A percentile compares a stretch with the other conserved stretches of the same genome.
Conservation (phyloP, 2,797 vertebrate species). For the Corythornis leucogaster region DNA sequence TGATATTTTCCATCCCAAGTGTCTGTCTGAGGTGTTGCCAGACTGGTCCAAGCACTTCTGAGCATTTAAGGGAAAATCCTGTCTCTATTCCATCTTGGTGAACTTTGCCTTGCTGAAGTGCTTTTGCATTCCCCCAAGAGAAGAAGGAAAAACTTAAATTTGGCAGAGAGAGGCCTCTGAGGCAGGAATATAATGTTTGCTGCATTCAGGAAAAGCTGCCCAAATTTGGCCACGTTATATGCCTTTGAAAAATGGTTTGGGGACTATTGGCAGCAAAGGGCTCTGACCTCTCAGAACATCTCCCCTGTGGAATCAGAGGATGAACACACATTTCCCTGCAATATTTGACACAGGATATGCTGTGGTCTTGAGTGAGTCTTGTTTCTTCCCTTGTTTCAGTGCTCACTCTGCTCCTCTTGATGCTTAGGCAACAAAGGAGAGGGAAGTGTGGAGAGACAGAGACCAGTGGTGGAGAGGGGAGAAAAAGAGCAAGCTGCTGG, state of each 20-base stretch:
- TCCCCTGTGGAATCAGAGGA: neutral
- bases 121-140: neutral
- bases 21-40: neutral
- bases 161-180: neutral
- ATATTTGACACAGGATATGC: neutral
- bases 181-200: neutral
- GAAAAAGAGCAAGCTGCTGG: neutral
- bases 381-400: neutral
- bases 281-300: rapidly evolving
- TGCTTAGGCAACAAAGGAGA: neutral
- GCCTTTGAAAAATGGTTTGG: neutral
- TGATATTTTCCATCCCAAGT: neutral
- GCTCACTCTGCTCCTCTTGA: neutral
- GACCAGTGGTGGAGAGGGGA: neutral
- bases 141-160: neutral
- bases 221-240: conserved; percentile 3
- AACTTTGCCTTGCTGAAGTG: neutral
- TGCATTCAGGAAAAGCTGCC: neutral
- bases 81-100: neutral
- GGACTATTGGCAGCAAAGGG: neutral
- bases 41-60: neutral
- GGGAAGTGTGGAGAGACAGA: neutral
- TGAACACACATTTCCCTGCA: neutral
- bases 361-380: neutral
- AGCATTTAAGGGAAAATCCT: neutral